These are phyloP conservation scores for Prenolepis imparis DNA, from an alignment of 2,888 invertebrate genomes.

Conservation along the genomic window DNA sequence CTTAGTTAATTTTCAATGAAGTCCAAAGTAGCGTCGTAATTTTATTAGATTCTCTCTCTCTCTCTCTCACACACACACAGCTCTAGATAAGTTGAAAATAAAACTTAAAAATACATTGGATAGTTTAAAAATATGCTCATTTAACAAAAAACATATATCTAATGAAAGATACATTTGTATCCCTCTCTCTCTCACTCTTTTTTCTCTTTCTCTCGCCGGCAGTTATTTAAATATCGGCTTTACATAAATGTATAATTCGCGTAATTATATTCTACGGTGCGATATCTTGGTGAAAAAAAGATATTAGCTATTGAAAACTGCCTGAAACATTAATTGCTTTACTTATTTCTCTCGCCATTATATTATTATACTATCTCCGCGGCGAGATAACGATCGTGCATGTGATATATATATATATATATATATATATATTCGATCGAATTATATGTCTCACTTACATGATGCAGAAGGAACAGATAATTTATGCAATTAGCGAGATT, in stretches of 20 bases:
- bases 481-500: conserved; percentile 59
- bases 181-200: not conserved
- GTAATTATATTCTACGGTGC: not conserved
- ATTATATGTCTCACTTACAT: conserved; percentile 39
- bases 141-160: conserved; percentile 4
- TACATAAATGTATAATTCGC: conserved; percentile 2
- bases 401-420: not conserved
- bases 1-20: not conserved
- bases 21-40: not conserved
- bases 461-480: conserved; percentile 42
- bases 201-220: not conserved
- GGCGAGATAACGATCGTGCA: conserved; percentile 36
- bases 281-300: not conserved
- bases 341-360: conserved; percentile 19
- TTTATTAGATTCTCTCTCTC: conserved; percentile 15
- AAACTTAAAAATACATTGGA: not conserved
- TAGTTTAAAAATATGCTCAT: not conserved
- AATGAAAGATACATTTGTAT: conserved; percentile 17
- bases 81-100: conserved; percentile 2
- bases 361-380: not conserved
- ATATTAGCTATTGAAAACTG: conserved; percentile 1
- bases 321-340: conserved; percentile 17
- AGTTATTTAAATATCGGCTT: conserved; percentile 22
- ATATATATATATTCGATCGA: not conserved
- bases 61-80: too few species aligned